phyloP scores from a whole-genome alignment of 2,113 vertebrate species.

The Stigmatopora nigra region DNA sequence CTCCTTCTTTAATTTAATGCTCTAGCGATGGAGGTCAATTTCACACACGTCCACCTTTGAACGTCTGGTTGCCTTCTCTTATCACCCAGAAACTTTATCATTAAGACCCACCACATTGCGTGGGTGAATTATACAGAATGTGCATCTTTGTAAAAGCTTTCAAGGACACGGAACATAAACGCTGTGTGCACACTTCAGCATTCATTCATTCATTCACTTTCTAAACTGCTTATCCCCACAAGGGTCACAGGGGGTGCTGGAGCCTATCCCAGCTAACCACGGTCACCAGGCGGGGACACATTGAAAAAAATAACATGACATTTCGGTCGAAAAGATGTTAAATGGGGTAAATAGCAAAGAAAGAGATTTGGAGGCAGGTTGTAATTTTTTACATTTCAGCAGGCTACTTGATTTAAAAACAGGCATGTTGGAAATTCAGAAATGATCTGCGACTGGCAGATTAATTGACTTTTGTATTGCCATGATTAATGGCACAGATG shows the following conservation, averaged over 20 bases:
- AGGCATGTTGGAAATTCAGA: not conserved
- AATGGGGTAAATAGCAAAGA: not conserved
- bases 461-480: not conserved
- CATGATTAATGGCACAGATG: not conserved
- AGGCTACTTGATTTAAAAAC: not conserved
- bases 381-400: too few species aligned
- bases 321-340: not conserved
- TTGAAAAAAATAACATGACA: too few species aligned
- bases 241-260: not conserved
- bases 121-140: not conserved
- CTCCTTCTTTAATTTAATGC: conserved; percentile 9
- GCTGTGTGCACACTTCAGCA: not conserved
- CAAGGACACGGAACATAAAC: not conserved
- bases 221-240: too few species aligned
- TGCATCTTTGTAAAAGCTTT: not conserved
- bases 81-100: conserved; percentile 1
- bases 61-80: conserved; percentile 1
- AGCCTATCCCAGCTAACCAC: not conserved
- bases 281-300: not conserved
- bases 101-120: not conserved
- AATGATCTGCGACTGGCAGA: not conserved
- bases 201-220: too few species aligned
- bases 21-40: conserved; percentile 2
- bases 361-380: too few species aligned
- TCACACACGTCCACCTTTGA: conserved; percentile 5